Conservation (phyloP, 2,797 vertebrate species). For the Poecilia picta region DNA sequence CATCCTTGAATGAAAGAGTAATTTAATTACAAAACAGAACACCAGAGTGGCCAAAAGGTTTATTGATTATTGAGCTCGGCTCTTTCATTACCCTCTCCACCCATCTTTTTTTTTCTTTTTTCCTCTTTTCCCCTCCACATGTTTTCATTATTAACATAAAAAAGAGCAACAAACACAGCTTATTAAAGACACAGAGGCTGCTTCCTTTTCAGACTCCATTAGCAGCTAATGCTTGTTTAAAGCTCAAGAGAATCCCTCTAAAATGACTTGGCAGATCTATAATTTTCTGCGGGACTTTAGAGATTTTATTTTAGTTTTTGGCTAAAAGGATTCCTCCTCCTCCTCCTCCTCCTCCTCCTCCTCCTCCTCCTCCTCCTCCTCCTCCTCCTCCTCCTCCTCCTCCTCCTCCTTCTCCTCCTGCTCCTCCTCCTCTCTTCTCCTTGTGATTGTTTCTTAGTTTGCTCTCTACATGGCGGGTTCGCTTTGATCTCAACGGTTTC, state of each 20-base stretch:
- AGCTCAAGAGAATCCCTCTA: conserved; percentile 44
- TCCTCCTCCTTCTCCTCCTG: conserved; percentile 22
- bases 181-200: conserved; percentile 9
- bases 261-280: conserved; percentile 37
- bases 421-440: conserved; percentile 30
- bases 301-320: conserved; percentile 31
- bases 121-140: neutral
- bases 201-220: conserved; percentile 33
- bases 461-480: conserved; percentile 26
- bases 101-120: neutral
- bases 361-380: conserved; percentile 20
- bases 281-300: conserved; percentile 26
- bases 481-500: conserved; percentile 48
- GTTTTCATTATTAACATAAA: conserved; percentile 10
- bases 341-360: conserved; percentile 20
- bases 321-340: conserved; percentile 35
- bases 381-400: conserved; percentile 25
- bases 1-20: conserved; percentile 45
- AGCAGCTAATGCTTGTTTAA: conserved; percentile 50
- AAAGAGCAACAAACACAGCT: neutral
- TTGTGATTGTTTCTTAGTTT: conserved; percentile 20
- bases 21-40: conserved; percentile 52
- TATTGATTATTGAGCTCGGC: conserved; percentile 31
- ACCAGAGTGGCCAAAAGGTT: conserved; percentile 21
- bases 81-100: neutral